Conservation (phyloP, 1,140 invertebrate species). For the Tribolium madens region DNA sequence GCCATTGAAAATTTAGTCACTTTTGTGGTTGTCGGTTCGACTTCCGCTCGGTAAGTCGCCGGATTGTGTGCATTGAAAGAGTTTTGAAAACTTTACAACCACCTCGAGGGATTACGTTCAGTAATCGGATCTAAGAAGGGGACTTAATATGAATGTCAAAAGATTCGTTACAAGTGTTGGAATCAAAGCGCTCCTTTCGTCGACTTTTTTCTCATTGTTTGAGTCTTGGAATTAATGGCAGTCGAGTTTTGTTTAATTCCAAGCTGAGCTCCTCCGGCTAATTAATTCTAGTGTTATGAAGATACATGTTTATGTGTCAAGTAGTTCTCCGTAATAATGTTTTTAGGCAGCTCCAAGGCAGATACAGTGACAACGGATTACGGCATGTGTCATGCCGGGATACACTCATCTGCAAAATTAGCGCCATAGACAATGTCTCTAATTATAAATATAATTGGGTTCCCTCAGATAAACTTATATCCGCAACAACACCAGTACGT, state of each 20-base stretch:
- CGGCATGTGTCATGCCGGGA: slow-evolving; percentile 29
- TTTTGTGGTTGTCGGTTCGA: slow-evolving; percentile 22
- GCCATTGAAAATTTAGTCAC: slow-evolving; percentile 24
- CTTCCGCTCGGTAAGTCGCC: slow-evolving; percentile 24
- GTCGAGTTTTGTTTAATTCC: slow-evolving; percentile 25
- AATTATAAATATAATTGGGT: slow-evolving; percentile 45
- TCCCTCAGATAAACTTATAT: slow-evolving; percentile 34
- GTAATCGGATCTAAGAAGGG: slow-evolving; percentile 28
- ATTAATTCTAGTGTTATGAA: slow-evolving; percentile 42
- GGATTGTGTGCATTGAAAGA: slow-evolving; percentile 37
- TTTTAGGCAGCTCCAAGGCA: slow-evolving; percentile 25
- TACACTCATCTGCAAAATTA: slow-evolving; percentile 41
- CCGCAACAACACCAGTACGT: slow-evolving; percentile 21
- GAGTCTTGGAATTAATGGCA: slow-evolving; percentile 15
- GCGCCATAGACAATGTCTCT: slow-evolving; percentile 40
- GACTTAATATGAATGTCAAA: slow-evolving; percentile 39
- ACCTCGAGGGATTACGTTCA: slow-evolving; percentile 15
- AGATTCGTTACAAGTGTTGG: slow-evolving; percentile 36
- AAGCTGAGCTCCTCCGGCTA: slow-evolving; percentile 9
- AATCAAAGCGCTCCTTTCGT: slow-evolving; percentile 16
- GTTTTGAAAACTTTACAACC: slow-evolving; percentile 30
- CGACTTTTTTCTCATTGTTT: slow-evolving; percentile 25
- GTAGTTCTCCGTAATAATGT: slow-evolving; percentile 37
- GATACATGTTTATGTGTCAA: slow-evolving; percentile 43
- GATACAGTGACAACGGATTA: slow-evolving; percentile 44